Conservation (phyloP, 2,113 vertebrate species). For the Amblyopsis rosae region DNA sequence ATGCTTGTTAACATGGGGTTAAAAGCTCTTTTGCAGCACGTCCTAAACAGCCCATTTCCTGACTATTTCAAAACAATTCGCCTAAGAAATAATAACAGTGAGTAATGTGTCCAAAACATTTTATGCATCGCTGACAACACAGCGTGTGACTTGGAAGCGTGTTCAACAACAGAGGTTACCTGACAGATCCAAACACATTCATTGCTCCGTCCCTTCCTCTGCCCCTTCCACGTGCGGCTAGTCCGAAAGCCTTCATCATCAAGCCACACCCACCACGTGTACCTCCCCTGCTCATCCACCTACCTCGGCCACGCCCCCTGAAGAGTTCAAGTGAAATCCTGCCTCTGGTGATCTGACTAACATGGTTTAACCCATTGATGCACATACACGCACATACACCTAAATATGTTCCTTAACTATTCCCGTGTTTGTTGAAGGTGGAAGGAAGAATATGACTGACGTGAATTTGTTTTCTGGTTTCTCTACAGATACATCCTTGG, state of each 20-base stretch:
- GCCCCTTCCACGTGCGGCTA: conserved; percentile 63
- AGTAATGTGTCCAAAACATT: neutral
- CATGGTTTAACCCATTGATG: too few relatives aligned
- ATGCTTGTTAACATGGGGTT: too few relatives aligned
- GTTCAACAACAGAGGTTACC: conserved; percentile 49
- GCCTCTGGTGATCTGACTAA: too few relatives aligned
- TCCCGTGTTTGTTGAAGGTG: neutral
- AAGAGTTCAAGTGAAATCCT: neutral
- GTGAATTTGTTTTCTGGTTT: conserved; percentile 54
- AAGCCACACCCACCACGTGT: conserved; percentile 67
- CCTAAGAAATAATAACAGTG: neutral
- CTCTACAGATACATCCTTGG: conserved; percentile 48
- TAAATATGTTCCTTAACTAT: neutral
- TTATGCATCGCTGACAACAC: neutral
- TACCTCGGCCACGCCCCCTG: conserved; percentile 69
- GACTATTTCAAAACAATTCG: neutral
- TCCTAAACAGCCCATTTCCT: too few relatives aligned
- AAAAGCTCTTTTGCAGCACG: too few relatives aligned
- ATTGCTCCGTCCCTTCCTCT: conserved; percentile 57
- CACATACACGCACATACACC: neutral
- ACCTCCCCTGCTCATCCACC: conserved; percentile 53
- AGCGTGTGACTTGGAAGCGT: neutral
- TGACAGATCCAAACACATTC: conserved; percentile 76
- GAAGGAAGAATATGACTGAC: conserved; percentile 39
- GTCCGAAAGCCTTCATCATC: conserved; percentile 70